Evolutionary conservation across 2,797 vertebrate genomes (phyloP), one percentile per base, ranked within the genome.

Genomic region (Pantherophis alleghaniensis): DNA sequence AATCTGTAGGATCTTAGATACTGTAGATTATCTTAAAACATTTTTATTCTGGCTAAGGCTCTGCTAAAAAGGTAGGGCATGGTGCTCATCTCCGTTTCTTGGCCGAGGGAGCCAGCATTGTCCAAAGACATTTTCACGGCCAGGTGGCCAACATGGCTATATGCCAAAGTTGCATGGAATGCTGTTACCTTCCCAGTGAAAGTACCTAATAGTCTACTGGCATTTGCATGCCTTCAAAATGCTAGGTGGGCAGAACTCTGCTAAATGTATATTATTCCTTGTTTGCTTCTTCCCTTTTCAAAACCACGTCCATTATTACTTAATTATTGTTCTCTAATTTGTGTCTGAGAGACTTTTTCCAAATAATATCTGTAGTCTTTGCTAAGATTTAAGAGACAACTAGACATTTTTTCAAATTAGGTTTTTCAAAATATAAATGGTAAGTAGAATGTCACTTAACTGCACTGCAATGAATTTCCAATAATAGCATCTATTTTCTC

Each of bases 341-440:
- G 5, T 32, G 94, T 95, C 79, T 92, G 22, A 55, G 92, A 94
- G 91, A 95, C 92, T 83, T 93, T 93, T 87, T 94, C 93, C 94
- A 95, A 96, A 97, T 96, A 94, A 95, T 9, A 95, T 94, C 7
- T 18, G 92, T 94, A 97, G 95, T 95, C 94, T 63, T 92, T 95
- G 95, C 95, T 96, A 97, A 96, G 97, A 97, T 97, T 93, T 95
- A 94, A 97, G 95, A 96, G 96, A 96, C 96, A 95, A 96, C 94
- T 95, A 60, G 95, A 95, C 90, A 42, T 42, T 90, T 95, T 96
- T 96, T 96, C 94, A 97, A 97, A 97, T 96, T 95, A 96, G 95
- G 95, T 90, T 94, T 79, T 13, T 87, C 87, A 96, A 96, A 93
- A 92, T 96, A 96, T 95, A 93, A 97, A 96, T 95, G 95, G 94